Evolutionary conservation across 2,888 invertebrate species (phyloP), one percentile per base, ranked within the genome.

Genomic region (Drosophila rellima): DNA sequence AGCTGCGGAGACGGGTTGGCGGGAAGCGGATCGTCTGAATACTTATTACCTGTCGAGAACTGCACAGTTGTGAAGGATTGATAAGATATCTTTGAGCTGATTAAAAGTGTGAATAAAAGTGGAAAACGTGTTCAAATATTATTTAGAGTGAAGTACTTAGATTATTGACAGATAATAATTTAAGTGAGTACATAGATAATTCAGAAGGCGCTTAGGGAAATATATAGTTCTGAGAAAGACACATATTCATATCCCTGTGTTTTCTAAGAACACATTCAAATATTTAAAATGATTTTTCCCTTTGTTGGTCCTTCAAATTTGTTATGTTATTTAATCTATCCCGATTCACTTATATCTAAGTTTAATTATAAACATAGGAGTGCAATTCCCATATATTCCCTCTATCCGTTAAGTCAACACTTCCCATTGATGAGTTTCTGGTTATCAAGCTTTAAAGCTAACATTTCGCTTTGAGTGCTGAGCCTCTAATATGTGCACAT

Each of bases 1-100:
- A 0, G 96, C 96, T 0, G 91, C 96, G 0, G 96, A 96, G 86
- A 94, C 94, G n/a, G 96, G 96, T 0, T 94, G 94, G 89, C 93
- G 96, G 35, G 96, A 96, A 89, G 96, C 96, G 1, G 93, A 95
- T 15, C 93, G 95, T 74, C 88, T 95, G 23, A 92, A 93, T 31
- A 82, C 88, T 3, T 88, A 88, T 54, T 92, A 92, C 72, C 76
- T 80, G 40, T 54, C 72, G 0, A 70, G 79, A 29, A 75, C 80
- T 3, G 70, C 90, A 0, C 86, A 81, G 23, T 62, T 91, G 48
- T 91, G 71, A 74, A 47, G 7, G n/a, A 2, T 4, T 11, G 72
- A 63, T 75, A 76, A 71, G 42, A 15, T 17, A n/a, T 7, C 33
- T 29, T 2, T 8, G 13, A 54, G 4, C 40, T n/a, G 23, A 42